Conservation (phyloP, 2,113 vertebrate species). For the Scophthalmus maximus region DNA sequence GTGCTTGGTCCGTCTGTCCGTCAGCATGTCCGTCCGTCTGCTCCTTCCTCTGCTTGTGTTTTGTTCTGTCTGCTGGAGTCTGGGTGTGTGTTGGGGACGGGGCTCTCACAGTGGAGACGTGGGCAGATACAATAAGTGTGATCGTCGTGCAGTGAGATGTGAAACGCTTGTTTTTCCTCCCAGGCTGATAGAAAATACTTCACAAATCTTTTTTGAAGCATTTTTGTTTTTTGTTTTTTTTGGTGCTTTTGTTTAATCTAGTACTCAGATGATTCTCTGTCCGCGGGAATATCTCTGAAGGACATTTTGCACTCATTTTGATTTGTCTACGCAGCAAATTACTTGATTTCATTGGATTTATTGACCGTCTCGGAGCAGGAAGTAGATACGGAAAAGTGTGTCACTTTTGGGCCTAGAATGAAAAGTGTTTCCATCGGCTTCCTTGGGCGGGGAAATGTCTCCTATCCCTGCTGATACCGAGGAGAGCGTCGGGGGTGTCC, state of each 20-base stretch:
- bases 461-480: too few species aligned
- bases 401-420: neutral
- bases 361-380: neutral
- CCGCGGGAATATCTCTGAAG: neutral
- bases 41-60: conserved; percentile 12
- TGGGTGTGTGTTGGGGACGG: conserved; percentile 7
- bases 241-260: neutral
- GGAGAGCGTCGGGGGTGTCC: neutral
- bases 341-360: too few species aligned
- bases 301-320: neutral
- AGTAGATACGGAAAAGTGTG: neutral
- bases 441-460: too few species aligned
- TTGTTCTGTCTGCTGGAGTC: conserved; percentile 24
- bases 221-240: too few species aligned
- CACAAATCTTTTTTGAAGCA: neutral
- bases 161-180: neutral
- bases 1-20: conserved; percentile 11
- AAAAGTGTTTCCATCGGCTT: neutral
- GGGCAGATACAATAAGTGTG: neutral
- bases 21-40: conserved; percentile 28
- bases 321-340: too few species aligned
- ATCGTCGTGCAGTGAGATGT: neutral
- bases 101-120: neutral
- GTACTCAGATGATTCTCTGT: conserved; percentile 38
- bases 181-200: neutral